Evolutionary conservation across 2,797 vertebrate genomes (phyloP), one percentile per base, ranked within the genome.

Genomic region (Karalla daura): DNA sequence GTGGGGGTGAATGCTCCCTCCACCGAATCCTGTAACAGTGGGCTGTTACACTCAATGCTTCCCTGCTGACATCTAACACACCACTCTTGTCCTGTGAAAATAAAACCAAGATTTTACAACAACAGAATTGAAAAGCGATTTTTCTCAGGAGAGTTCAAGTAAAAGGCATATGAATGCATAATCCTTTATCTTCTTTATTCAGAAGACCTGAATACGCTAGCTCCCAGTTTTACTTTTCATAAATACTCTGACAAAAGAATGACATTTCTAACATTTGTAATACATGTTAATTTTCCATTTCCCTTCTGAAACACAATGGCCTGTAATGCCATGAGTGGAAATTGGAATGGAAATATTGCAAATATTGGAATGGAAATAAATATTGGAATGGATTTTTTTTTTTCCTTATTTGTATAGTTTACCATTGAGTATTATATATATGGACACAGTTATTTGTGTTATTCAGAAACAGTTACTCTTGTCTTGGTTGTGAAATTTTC

Each of bases 31-130:
- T 66, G 30, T 49, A 70, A 72, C 54, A 47, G 49, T 33, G 27
- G 69, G 49, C 64, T 52, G 59, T 50, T 70, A 14, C 0, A 5
- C 46, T 74, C 68, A 67, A 77, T 72, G 55, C 58, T 53, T 53
- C 55, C 55, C 65, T 39, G 49, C 61, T 64, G 76, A 49, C 33
- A 55, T 75, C 55, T 36, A 47, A 58, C 18, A 9, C 50, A 54
- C 32, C 10, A 32, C 33, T 18, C 24, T 62, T 72, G 46, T 39
- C 46, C 28, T 76, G 41, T 61, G 33, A 69, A 63, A 33, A 18
- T 21, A 56, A 64, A 75, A 15, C 3, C 30, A 17, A 17, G 7
- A 59, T 23, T n/a, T 30, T 44, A 11, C 49, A 55, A 25, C 37
- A 43, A 43, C 33, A 37, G 28, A 43, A 33, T 40, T 14, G 18